Evolutionary conservation across 2,888 invertebrate species (phyloP).

Genomic region (Julus scandinavius): DNA sequence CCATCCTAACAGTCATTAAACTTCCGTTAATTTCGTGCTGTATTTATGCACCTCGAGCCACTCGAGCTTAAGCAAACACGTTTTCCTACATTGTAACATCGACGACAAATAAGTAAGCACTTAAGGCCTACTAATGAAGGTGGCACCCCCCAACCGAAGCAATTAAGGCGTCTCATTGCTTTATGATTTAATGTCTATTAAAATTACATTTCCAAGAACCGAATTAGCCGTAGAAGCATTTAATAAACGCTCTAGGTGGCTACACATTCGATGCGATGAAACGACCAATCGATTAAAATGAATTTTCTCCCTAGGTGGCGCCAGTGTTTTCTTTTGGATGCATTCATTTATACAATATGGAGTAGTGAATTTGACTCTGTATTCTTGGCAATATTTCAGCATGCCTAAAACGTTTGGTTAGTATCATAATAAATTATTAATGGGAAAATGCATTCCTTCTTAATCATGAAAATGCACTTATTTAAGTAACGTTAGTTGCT

Average conservation of each 20-base stretch:
- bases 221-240: background rate
- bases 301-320: background rate
- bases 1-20: background rate
- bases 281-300: background rate
- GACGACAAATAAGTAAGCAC: background rate
- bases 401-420: background rate
- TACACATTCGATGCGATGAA: background rate
- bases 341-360: background rate
- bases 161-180: background rate
- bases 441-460: background rate
- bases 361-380: background rate
- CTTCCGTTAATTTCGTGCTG: background rate
- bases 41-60: slow-evolving; percentile 30
- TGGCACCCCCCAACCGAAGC: background rate
- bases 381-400: background rate
- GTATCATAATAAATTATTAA: background rate
- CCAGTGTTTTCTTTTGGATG: background rate
- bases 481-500: background rate
- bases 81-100: background rate
- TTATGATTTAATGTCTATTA: slow-evolving; percentile 2
- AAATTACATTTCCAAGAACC: slow-evolving; percentile 22
- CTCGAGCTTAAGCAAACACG: slow-evolving; percentile 11
- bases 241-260: background rate
- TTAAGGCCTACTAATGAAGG: background rate
- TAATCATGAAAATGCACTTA: background rate